Evolutionary conservation across 2,888 invertebrate genomes (phyloP), one percentile per base, ranked within the genome.

Genomic region (Drosophila affinis): DNA sequence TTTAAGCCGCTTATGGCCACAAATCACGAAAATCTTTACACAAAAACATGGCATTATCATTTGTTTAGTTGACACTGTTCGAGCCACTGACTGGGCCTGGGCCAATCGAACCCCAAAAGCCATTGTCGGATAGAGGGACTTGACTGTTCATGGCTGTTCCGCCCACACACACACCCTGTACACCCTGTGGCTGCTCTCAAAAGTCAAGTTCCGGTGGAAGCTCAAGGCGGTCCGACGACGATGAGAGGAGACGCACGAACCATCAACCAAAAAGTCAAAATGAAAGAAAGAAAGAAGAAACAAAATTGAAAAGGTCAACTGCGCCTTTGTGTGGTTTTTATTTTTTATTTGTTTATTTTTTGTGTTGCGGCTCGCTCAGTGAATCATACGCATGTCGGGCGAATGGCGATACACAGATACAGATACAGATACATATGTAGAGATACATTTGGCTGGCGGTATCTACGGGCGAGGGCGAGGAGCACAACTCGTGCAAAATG

Each of bases 231-330:
- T 21, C 3, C 24, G 14, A 49, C 24, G 14, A 49, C 9, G 24
- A 49, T 24, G 48, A 21, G 24, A 48, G 14, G 18, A 14, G 24
- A 24, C 18, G 24, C 14, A 24, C 9, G 4, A 5, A 24, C 24
- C 24, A 48, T 24, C 12, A 5, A 21, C 24, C 14, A 49, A 27
- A 49, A n/a, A 49, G 3, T 24, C 7, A 34, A 45, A 56, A 55
- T 9, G 12, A 39, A 44, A 18, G 10, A 51, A 45, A 64, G 47
- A 51, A 39, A 44, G 56, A 62, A 60, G 48, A 61, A 58, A 60
- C 48, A 58, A 63, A 70, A 75, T 73, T 61, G 76, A 59, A 72
- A 77, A 75, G 82, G 80, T 82, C 76, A 72, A 79, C 67, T 67
- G 52, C 69, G 77, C 71, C 73, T 78, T 82, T 76, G 73, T 76